Evolutionary conservation across 2,113 vertebrate species (phyloP), one percentile per base, ranked within the genome.

Genomic region (Nycticryphes semicollaris): DNA sequence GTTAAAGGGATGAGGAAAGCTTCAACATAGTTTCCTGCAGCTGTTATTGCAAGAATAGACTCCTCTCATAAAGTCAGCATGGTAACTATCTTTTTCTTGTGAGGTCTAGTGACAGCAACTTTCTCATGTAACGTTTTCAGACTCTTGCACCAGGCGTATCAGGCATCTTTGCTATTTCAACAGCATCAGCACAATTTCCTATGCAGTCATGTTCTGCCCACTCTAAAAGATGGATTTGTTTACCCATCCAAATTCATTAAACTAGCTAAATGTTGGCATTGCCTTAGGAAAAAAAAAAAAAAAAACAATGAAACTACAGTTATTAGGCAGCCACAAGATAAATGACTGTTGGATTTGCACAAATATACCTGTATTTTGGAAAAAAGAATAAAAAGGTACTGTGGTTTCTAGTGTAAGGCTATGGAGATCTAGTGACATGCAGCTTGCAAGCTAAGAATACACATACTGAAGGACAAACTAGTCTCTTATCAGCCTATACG

Each of bases 11-110:
- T 21, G 28, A 93, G 28, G 23, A 83, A 85, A 89, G 35, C 47
- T 41, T 82, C 72, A 70, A 39, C 72, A 56, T 68, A 70, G 56
- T 82, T 96, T 97, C 43, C 94, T 95, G 91, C 93, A 95, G 94
- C 86, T 97, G 90, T 93, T 39, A 3, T 23, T 75, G 89, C 66
- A 95, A 88, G 90, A 89, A 84, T 14, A 93, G 77, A 73, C 84
- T 92, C 0, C 1, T 33, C 57, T 84, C 17, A 2, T 39, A 84
- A 89, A 95, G 57, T 89, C 90, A 93, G 72, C 60, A 63, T 60
- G 64, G 83, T 56, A 93, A 93, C 88, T 83, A 85, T 84, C 68
- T 70, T 94, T 84, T 85, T 92, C 77, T 91, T 96, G 66, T 79
- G 53, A 96, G 81, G 87, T 86, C 64, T 88, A 70, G 56, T n/a